Base-by-base conservation (phyloP, 2,797 vertebrate species). In the Labroides dimidiatus region DNA sequence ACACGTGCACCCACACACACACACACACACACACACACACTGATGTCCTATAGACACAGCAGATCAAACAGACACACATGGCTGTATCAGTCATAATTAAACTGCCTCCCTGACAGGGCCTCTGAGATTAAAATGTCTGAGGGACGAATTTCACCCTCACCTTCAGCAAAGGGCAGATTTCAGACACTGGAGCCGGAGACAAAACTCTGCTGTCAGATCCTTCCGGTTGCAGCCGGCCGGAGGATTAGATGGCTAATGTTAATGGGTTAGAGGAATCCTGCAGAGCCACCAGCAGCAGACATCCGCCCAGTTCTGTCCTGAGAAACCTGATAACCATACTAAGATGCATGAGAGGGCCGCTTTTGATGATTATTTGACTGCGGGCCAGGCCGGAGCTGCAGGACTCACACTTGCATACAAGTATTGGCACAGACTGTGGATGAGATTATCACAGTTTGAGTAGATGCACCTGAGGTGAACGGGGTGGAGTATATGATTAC, bases 11-110 rank as follows among this genome's bases (percentile, higher is more conserved):
- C 3, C 24, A 33, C 30, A 33, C 30, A 33, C 30, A 33, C 8
- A 1, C 30, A 1, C 30, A 33, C 30, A 33, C 30, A 33, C 30
- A 33, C 58, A 57, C 33, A 30, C 53, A 61, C 72, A 64, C 67
- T 51, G 50, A 75, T 74, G 61, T 69, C 57, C 54, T 62, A 36
- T 19, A 36, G 48, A 75, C 75, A 81, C 69, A 68, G 60, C 59
- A 39, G 27, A 65, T 21, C 71, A 52, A 24, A 27, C 54, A 50
- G 17, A 71, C 75, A 69, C 72, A 62, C 70, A 71, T 57, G 43
- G 55, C 59, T 53, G 55, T 81, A 91, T 89, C 84, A 77, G 83
- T 93, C 91, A 92, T 93, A 93, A 94, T 94, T 92, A 94, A 91
- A 87, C 70, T 70, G 67, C 81, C 80, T 90, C 75, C 69, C 82